Base-by-base conservation (phyloP, 2,888 invertebrate genomes). In the Sericinus montela region DNA sequence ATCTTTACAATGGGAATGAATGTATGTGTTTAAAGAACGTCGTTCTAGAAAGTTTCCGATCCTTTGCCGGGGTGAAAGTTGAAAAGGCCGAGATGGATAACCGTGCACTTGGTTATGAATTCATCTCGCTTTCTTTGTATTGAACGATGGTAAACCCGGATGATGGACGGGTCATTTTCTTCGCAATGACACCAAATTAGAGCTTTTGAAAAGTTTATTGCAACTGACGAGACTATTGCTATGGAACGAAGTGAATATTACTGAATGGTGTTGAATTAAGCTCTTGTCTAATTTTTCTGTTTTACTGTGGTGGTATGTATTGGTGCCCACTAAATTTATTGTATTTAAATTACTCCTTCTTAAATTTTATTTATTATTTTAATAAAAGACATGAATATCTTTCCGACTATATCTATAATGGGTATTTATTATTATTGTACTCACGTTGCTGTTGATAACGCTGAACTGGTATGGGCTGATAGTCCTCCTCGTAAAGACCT, bases 51-150 rank as follows among this genome's bases (percentile, higher is more conserved):
- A 83, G 81, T 58, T 44, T 16, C 46, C 62, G 63, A 69, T 84
- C 82, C 81, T 85, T 85, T 80, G 80, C 79, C 59, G 51, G 37
- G 53, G 80, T 68, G 80, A 80, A 84, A 82, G 83, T 72, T 8
- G 37, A 62, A 66, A 54, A 14, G 48, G 51, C 64, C 68, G 66
- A 75, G 72, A 75, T 69, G 64, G 73, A 75, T 70, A 63, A 55
- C 62, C 57, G 59, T 59, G 58, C 56, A 34, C 10, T 14, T 30
- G 57, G 58, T 60, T 55, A 60, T 57, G 58, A 60, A 65, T 64
- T 59, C 56, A 67, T 66, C 66, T 69, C 60, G 56, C 57, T 68
- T 63, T 67, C 67, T 71, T 71, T 65, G 64, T 63, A 65, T 67
- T 60, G 52, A 51, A 51, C 46, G 39, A 53, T 45, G n/a, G 39